Evolutionary conservation across 2,888 invertebrate species (phyloP).

Genomic region (Drosophila lutescens): DNA sequence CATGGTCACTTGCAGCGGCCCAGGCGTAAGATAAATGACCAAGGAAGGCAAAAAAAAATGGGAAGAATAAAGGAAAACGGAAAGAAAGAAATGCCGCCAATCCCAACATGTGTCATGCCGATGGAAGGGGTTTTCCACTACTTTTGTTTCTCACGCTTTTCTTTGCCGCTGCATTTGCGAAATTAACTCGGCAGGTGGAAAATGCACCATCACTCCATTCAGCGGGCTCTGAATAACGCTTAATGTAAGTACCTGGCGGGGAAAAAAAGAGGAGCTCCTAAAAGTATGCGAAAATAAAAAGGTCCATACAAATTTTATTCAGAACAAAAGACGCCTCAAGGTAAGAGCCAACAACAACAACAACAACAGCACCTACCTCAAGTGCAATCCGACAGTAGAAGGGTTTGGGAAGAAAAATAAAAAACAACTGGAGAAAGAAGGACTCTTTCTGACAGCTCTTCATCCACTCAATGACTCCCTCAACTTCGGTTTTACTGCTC

Average conservation of each 20-base stretch:
- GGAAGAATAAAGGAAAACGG: neutral
- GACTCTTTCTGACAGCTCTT: slow-evolving; percentile 16
- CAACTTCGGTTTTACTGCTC: slow-evolving; percentile 55
- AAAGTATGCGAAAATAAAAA: slow-evolving; percentile 44
- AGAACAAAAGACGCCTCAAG: slow-evolving; percentile 54
- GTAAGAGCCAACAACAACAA: slow-evolving; percentile 20
- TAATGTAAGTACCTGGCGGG: slow-evolving; percentile 56
- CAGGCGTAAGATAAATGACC: slow-evolving; percentile 41
- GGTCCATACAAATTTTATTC: slow-evolving; percentile 56
- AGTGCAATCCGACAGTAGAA: slow-evolving; percentile 53
- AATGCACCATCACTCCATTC: slow-evolving; percentile 39
- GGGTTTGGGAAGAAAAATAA: slow-evolving; percentile 5
- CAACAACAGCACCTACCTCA: slow-evolving; percentile 48
- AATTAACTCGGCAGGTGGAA: slow-evolving; percentile 58
- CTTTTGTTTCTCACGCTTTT: slow-evolving; percentile 13
- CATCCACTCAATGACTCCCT: slow-evolving; percentile 39
- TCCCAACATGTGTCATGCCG: slow-evolving; percentile 31
- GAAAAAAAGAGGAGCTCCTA: slow-evolving; percentile 34
- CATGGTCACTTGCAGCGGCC: slow-evolving; percentile 53
- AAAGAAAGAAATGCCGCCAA: slow-evolving; percentile 2
- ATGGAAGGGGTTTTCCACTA: neutral
- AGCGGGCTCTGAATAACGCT: slow-evolving; percentile 54
- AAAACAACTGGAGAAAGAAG: neutral
- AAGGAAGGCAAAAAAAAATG: neutral
- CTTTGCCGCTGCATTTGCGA: slow-evolving; percentile 54